Evolutionary conservation across 2,113 vertebrate genomes (phyloP), one percentile per base, ranked within the genome.

Genomic region (Oncorhynchus tshawytscha): DNA sequence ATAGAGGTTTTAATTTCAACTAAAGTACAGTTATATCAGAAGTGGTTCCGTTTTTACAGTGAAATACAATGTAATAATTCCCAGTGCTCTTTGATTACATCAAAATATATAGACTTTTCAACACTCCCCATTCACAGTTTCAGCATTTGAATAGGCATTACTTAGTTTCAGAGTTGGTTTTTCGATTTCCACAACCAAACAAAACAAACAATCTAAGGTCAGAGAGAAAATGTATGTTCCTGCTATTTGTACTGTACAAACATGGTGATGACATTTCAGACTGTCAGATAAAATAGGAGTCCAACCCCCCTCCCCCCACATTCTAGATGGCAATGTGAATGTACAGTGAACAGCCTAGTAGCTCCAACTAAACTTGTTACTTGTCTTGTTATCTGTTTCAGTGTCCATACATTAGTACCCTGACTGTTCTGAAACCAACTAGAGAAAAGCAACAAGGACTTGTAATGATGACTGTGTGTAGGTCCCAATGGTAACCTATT

Each of bases 11-110:
- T 39, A 34, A 91, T 91, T 92, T 89, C 90, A 91, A 91, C 88
- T 89, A 88, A 92, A 91, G 90, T 91, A 92, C 91, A 91, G 88
- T 88, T 91, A 91, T 92, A 91, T 89, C 88, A 90, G 91, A 89
- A 90, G 91, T 91, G 89, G 86, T 88, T 39, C 2, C 0, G 16
- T 87, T 88, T 91, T 90, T 92, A 91, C 91, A 91, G 88, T 86
- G 79, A 91, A 91, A 82, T 87, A 92, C 86, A 92, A 92, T 89
- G 90, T 92, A 89, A 9, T 39, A 45, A 54, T 91, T 92, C 91
- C 90, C 91, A 92, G 89, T 92, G 90, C 88, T 90, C 16, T 91
- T 85, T 88, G 89, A 92, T 87, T 91, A 92, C 90, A 90, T 90
- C 90, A 92, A 92, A 90, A 92, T 88, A 92, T 90, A 69, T 81